Evolutionary conservation across 2,113 vertebrate genomes (phyloP), one percentile per base, ranked within the genome.

Genomic region (Oncorhynchus gorbuscha): DNA sequence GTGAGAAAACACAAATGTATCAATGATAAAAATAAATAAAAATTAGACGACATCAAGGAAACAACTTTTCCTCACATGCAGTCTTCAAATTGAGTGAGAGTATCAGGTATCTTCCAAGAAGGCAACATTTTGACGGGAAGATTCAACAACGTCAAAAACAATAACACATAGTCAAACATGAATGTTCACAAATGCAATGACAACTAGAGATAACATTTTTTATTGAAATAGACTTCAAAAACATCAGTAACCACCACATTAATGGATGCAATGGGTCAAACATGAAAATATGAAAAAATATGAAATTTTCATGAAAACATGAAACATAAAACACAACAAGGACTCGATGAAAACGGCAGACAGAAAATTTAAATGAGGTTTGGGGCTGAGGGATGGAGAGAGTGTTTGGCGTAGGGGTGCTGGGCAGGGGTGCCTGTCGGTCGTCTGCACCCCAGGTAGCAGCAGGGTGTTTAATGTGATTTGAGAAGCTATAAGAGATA

Each of bases 391-490:
- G 89, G 89, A 79, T 81, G 71, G 48, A 62, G 22, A 8, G 93
- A 88, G 72, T 85, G 83, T 86, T 88, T 84, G 73, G 58, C 77
- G 84, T 69, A 86, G 55, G 83, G 84, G 83, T 3, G 32, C 35
- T 89, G 91, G 90, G 89, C 94, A 92, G 92, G 95, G 96, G 96
- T 99, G 99, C 98, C 98, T 99, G 96, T 99, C 98, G 93, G 96
- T 95, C 94, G 96, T 95, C 96, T 98, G 97, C 93, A 97, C 96
- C 97, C 96, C 97, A 96, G 97, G 96, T 93, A 96, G 97, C 94
- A 97, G 97, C 90, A 98, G 95, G 96, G 97, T 95, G 92, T 97
- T 97, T 97, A 98, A 35, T 35, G 35, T 35, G 35, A 35, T 35
- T 35, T 35, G 35, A 35, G 35, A 35, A 35, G 6, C 35, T 35